Evolutionary conservation across 2,797 vertebrate species (phyloP).

Genomic region (Syncerus caffer): DNA sequence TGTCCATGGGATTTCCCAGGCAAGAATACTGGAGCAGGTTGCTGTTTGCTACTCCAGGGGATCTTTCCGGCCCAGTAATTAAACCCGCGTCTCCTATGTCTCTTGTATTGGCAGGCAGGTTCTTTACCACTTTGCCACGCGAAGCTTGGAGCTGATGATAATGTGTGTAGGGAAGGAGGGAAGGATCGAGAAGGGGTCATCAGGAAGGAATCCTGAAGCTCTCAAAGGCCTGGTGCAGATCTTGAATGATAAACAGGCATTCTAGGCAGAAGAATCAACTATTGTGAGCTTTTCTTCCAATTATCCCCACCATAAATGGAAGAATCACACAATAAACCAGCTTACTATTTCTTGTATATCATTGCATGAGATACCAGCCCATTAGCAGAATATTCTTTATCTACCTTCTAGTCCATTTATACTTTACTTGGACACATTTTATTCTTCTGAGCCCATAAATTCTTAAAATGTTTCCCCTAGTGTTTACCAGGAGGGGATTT

Average conservation of each 20-base stretch:
- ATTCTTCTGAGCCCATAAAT: not conserved
- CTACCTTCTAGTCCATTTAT: not conserved
- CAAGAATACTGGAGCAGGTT: not conserved
- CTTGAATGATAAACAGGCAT: not conserved
- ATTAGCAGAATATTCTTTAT: not conserved
- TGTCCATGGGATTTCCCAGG: not conserved
- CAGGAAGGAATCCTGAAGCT: not conserved
- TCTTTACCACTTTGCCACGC: not conserved
- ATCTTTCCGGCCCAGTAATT: not conserved
- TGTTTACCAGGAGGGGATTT: not conserved
- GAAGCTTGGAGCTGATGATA: not conserved
- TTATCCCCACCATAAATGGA: not conserved
- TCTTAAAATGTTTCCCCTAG: not conserved
- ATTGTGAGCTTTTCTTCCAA: not conserved
- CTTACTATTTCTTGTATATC: not conserved
- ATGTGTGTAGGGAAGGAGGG: not conserved
- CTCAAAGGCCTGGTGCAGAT: not conserved
- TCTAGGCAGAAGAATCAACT: not conserved
- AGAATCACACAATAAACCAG: not conserved
- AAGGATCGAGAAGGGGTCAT: not conserved
- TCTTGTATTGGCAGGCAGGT: not conserved
- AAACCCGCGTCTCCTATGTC: fast-evolving
- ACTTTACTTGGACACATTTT: not conserved
- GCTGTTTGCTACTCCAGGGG: not conserved
- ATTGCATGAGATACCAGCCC: not conserved